These are phyloP conservation scores for Ostrea denselamellosa DNA, from an alignment of 1,140 invertebrate species.

Conservation along the genomic window DNA sequence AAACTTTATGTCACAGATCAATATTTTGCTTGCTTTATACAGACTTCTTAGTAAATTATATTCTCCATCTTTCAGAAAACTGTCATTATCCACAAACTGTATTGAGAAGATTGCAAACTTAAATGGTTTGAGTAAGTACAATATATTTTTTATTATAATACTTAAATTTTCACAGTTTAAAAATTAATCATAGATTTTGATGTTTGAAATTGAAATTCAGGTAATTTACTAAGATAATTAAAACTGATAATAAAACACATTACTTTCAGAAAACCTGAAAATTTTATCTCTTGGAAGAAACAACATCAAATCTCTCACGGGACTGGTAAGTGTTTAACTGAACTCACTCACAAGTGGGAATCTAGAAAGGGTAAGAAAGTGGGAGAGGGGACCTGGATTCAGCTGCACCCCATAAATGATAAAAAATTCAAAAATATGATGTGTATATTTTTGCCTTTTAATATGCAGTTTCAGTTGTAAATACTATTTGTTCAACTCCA, in stretches of 20 bases:
- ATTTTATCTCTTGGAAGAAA: slow-evolving; percentile 93
- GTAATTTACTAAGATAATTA: neutral
- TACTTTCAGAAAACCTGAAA: slow-evolving; percentile 85
- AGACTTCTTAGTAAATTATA: neutral
- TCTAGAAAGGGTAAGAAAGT: no score
- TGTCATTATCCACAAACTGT: slow-evolving; percentile 90
- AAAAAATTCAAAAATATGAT: no score
- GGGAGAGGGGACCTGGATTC: no score
- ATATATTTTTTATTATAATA: neutral
- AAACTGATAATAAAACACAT: neutral
- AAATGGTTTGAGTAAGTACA: slow-evolving; percentile 83
- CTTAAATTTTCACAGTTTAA: no score
- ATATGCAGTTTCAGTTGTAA: no score
- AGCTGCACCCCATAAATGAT: no score
- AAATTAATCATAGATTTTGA: no score
- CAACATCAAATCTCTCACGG: slow-evolving; percentile 90
- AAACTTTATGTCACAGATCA: no score
- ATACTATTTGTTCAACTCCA: no score
- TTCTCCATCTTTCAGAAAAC: slow-evolving; percentile 62
- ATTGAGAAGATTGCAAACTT: slow-evolving; percentile 94
- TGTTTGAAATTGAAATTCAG: neutral
- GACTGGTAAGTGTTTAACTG: slow-evolving; percentile 68
- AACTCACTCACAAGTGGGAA: no score
- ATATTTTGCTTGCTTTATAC: no score
- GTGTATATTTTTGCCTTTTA: no score